A percentile compares a stretch with the other conserved stretches of the same genome.
These are phyloP conservation scores for Siniperca scherzeri DNA, from an alignment of 2,797 vertebrate genomes.

Conservation along the genomic window DNA sequence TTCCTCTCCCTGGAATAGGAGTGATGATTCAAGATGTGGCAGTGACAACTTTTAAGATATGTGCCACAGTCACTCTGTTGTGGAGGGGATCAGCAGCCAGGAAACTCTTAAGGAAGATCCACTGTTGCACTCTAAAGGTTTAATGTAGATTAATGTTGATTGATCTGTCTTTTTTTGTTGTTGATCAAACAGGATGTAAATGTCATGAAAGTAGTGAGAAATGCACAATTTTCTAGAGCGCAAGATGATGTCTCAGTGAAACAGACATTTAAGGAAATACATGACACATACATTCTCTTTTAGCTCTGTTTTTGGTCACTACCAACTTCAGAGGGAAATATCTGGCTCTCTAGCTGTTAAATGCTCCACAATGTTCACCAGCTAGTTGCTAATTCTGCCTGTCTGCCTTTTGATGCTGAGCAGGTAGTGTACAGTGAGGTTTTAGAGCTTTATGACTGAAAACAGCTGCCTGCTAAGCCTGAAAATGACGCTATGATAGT, in stretches of 20 bases:
- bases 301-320: no score
- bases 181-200: slow-evolving; percentile 10
- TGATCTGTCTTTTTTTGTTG: neutral
- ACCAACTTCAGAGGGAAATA: no score
- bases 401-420: no score
- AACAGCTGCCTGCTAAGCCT: no score
- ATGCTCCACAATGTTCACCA: no score
- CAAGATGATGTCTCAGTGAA: neutral
- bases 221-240: neutral
- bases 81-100: neutral
- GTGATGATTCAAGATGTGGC: slow-evolving; percentile 40
- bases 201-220: slow-evolving; percentile 14
- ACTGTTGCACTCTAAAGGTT: slow-evolving; percentile 9
- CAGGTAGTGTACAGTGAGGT: no score
- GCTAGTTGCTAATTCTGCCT: no score
- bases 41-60: slow-evolving; percentile 26
- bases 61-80: slow-evolving; percentile 9
- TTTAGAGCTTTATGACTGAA: no score
- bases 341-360: no score
- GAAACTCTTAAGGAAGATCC: neutral
- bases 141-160: slow-evolving; percentile 14
- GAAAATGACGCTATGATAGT: no score
- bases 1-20: slow-evolving; percentile 36
- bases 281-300: neutral
- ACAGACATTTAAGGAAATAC: neutral